Evolutionary conservation across 2,113 vertebrate species (phyloP).

Genomic region (Micromys minutus): DNA sequence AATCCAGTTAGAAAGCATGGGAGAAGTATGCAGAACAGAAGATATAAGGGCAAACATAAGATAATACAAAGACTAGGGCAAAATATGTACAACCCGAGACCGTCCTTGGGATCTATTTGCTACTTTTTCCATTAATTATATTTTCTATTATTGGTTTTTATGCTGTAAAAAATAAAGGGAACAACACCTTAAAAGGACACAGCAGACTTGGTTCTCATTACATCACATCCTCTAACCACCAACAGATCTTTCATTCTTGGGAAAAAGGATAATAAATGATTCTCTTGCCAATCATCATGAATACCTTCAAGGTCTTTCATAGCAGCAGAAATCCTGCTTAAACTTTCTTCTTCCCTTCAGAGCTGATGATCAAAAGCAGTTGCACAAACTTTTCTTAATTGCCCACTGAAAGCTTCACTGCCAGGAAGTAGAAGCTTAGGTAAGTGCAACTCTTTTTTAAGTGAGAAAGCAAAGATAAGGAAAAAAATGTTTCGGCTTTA

Average conservation of each 20-base stretch:
- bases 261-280: background rate
- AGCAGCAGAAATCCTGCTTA: slow-evolving; percentile 19
- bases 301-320: slow-evolving; percentile 7
- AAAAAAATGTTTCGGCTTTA: background rate
- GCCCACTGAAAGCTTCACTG: background rate
- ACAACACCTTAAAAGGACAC: background rate
- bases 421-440: background rate
- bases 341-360: slow-evolving; percentile 21
- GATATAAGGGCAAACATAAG: background rate
- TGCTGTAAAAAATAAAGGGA: slow-evolving; percentile 14
- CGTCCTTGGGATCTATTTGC: background rate
- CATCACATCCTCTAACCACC: background rate
- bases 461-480: slow-evolving; percentile 34
- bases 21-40: background rate
- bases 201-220: background rate
- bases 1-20: background rate
- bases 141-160: background rate
- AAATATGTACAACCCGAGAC: background rate
- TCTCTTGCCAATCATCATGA: background rate
- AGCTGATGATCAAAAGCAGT: slow-evolving; percentile 50
- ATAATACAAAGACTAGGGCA: background rate
- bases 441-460: background rate
- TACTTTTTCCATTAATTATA: background rate
- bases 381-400: background rate
- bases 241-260: background rate